A percentile compares a stretch with the other conserved stretches of the same genome.
These are phyloP conservation scores for Benthochromis sp. DNA, from an alignment of 2,113 vertebrate genomes.

Conservation along the genomic window DNA sequence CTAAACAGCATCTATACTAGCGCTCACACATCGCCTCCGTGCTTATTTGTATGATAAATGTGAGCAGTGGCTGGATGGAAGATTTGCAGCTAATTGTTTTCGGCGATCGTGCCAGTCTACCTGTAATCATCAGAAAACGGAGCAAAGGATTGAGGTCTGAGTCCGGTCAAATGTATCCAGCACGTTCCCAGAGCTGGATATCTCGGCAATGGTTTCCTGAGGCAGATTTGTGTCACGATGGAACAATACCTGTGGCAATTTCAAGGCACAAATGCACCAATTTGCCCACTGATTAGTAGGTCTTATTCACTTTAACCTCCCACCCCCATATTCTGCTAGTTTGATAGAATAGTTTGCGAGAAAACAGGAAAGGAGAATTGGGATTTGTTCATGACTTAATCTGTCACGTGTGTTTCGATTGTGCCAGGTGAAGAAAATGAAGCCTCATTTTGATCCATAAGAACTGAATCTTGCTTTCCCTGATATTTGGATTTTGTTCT, in stretches of 20 bases:
- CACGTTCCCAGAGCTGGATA: neutral
- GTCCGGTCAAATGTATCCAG: constrained; percentile 9
- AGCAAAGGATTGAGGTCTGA: constrained; percentile 7
- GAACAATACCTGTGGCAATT: constrained; percentile 22
- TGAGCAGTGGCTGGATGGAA: neutral
- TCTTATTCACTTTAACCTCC: neutral
- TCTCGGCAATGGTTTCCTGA: constrained; percentile 6
- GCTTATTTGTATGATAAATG: constrained; percentile 44
- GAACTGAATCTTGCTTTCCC: neutral
- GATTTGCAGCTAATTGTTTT: constrained; percentile 41
- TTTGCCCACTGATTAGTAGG: neutral
- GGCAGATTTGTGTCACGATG: constrained; percentile 22
- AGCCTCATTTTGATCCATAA: neutral
- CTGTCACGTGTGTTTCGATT: neutral
- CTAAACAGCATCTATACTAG: neutral
- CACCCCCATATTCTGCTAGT: neutral
- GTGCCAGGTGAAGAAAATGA: neutral
- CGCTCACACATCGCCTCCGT: neutral
- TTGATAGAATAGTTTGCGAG: neutral
- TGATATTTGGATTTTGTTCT: neutral
- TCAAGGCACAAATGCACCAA: neutral
- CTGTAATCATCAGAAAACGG: constrained; percentile 33
- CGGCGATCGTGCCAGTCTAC: neutral
- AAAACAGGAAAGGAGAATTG: neutral
- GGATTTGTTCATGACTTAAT: neutral